Base-by-base conservation (phyloP, 2,797 vertebrate species). In the Rhinoraja longicauda region DNA sequence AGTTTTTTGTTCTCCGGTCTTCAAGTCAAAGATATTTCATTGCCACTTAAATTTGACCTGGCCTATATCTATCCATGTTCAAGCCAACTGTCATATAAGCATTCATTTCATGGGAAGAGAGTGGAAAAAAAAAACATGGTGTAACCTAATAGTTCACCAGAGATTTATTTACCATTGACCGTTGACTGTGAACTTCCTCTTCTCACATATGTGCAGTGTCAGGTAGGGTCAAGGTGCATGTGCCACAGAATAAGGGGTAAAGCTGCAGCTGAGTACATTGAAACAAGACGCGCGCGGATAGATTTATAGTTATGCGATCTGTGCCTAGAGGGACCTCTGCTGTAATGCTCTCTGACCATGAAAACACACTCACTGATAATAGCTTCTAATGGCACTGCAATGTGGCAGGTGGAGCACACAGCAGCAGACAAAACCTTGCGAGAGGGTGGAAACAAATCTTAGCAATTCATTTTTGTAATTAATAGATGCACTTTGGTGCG, bases 301-400 rank as follows among this genome's bases (percentile, higher is more conserved):
- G 96, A 96, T 97, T 95, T 93, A 94, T 95, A 94, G 95, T 94
- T 94, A 93, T 93, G 93, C 90, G 94, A 94, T 95, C 93, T 93
- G 93, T 93, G 95, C 96, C 95, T 95, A 91, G 94, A 95, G 95
- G 95, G 96, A 94, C 93, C 95, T 94, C 95, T 95, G 95, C 95
- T 95, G 96, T 96, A 97, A 96, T 95, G 96, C 96, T 96, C 96
- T 95, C 95, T 97, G 96, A 96, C 96, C 95, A 90, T 97, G 95
- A 97, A 97, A 97, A 97, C 88, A 93, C 92, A 94, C 96, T 95
- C 93, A 95, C 94, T 95, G 93, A 95, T 97, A 97, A 97, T 96
- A 95, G 95, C 95, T 96, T 96, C 95, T 97, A 96, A 97, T 97
- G 95, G 96, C 84, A 64, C 94, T 94, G 94, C 95, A 95, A 94